Evolutionary conservation across 2,888 invertebrate genomes (phyloP).

Genomic region (Drosophila melanocephala): DNA sequence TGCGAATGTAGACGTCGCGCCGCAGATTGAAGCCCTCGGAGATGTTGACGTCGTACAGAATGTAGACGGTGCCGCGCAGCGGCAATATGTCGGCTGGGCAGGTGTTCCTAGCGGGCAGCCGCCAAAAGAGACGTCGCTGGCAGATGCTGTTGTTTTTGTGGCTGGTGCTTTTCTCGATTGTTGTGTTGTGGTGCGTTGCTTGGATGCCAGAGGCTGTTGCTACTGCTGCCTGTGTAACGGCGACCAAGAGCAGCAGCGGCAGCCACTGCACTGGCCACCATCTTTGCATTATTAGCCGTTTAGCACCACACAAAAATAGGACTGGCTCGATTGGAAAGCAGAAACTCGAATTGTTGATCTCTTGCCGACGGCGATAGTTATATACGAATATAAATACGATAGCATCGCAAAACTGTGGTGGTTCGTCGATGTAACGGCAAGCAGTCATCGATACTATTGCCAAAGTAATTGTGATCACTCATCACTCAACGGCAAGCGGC

Average conservation of each 20-base stretch:
- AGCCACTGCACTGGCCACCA: slow-evolving; percentile 55
- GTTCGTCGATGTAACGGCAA: background rate
- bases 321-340: slow-evolving; percentile 33
- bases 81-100: slow-evolving; percentile 56
- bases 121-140: slow-evolving; percentile 36
- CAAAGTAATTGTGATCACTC: background rate
- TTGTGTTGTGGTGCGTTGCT: slow-evolving; percentile 30
- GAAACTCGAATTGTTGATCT: slow-evolving; percentile 29
- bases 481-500: slow-evolving; percentile 5
- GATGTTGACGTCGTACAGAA: slow-evolving; percentile 97
- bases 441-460: background rate
- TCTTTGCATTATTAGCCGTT: slow-evolving; percentile 40
- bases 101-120: slow-evolving; percentile 17
- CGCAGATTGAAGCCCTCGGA: slow-evolving; percentile 98
- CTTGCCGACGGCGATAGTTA: slow-evolving; percentile 26
- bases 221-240: slow-evolving; percentile 7
- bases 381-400: background rate
- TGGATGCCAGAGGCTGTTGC: background rate
- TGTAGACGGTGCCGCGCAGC: slow-evolving; percentile 86
- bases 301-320: slow-evolving; percentile 31
- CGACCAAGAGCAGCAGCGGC: slow-evolving; percentile 39
- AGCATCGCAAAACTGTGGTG: background rate
- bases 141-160: slow-evolving; percentile 31
- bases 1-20: slow-evolving; percentile 97
- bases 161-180: slow-evolving; percentile 15